Evolutionary conservation across 2,888 invertebrate genomes (phyloP).

Genomic region (Orthonevra nobilis): DNA sequence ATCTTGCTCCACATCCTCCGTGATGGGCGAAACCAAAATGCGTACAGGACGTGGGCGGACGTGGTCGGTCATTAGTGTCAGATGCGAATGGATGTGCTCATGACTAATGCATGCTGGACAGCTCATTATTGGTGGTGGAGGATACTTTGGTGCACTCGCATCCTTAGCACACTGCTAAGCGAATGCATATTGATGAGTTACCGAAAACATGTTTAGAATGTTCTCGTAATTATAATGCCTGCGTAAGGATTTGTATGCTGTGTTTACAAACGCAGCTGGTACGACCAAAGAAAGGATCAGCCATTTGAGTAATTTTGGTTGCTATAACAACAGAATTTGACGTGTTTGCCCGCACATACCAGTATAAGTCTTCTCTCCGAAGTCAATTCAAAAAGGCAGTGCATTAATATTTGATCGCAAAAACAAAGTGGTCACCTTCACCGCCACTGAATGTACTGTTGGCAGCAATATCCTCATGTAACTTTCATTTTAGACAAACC

Average conservation of each 20-base stretch:
- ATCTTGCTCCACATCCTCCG: background rate
- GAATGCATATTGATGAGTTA: constrained; percentile 53
- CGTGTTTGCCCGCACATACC: too few relatives aligned
- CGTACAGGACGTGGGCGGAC: background rate
- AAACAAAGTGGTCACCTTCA: too few relatives aligned
- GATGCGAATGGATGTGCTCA: constrained; percentile 46
- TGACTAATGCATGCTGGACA: constrained; percentile 43
- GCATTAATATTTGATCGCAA: too few relatives aligned
- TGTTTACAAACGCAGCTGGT: background rate
- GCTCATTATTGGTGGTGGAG: constrained; percentile 34
- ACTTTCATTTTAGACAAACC: too few relatives aligned
- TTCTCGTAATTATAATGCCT: constrained; percentile 4
- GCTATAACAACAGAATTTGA: constrained; percentile 15
- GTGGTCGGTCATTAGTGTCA: constrained; percentile 50
- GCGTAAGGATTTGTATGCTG: background rate
- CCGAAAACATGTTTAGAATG: constrained; percentile 28
- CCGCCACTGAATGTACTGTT: too few relatives aligned
- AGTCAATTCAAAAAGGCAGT: too few relatives aligned
- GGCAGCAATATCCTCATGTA: too few relatives aligned
- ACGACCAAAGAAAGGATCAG: background rate
- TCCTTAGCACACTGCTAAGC: constrained; percentile 33
- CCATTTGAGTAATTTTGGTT: background rate
- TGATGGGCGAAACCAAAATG: background rate
- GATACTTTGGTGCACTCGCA: constrained; percentile 14
- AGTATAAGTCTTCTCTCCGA: too few relatives aligned